These are phyloP conservation scores for Hipposideros larvatus DNA, from an alignment of 2,797 vertebrate genomes.

Conservation along the genomic window DNA sequence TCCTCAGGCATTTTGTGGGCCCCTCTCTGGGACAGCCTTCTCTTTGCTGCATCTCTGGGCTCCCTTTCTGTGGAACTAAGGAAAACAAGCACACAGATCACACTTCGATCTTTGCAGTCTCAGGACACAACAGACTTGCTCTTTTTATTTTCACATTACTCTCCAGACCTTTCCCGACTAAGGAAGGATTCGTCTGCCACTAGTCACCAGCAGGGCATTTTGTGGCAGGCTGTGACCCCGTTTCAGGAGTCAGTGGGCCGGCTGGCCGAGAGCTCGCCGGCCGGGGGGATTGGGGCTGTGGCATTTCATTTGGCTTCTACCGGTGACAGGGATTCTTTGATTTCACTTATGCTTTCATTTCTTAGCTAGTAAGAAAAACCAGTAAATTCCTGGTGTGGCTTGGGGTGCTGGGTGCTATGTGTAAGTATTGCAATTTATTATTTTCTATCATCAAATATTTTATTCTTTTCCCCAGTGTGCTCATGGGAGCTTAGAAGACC, in stretches of 20 bases:
- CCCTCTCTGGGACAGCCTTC: background rate
- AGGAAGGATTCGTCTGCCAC: background rate
- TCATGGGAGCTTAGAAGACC: slow-evolving; percentile 96
- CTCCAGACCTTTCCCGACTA: background rate
- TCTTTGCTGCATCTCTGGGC: background rate
- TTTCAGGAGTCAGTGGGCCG: accelerated
- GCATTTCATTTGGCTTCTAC: background rate
- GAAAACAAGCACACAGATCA: background rate
- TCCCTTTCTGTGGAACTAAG: background rate
- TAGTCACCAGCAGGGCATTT: background rate
- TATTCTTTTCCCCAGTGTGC: slow-evolving; percentile 88
- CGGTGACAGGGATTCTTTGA: background rate
- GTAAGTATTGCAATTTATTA: background rate
- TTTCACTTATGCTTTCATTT: background rate
- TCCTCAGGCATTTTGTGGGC: background rate
- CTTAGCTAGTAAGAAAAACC: background rate
- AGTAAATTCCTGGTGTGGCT: background rate
- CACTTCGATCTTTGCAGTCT: background rate
- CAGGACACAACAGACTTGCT: background rate
- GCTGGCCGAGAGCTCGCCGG: background rate
- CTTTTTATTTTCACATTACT: background rate
- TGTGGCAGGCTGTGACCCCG: background rate
- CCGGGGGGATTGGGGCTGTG: accelerated
- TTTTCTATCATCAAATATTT: background rate
- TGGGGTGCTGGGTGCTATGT: background rate